Evolutionary conservation across 2,797 vertebrate species (phyloP).

Genomic region (Pyrocephalus nanus): DNA sequence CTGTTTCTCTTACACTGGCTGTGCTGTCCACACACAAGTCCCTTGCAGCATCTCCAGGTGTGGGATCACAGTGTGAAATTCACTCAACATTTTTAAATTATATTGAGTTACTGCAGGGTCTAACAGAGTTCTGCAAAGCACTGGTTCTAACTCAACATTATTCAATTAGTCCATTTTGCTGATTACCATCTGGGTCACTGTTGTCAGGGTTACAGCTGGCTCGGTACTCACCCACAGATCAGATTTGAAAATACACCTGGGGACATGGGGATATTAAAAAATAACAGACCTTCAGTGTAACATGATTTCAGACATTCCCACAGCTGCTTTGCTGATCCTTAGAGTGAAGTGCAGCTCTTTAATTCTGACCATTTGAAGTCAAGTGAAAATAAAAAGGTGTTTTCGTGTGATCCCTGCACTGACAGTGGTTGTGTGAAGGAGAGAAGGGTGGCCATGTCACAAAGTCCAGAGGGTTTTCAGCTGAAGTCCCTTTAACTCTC

Average conservation of each 20-base stretch:
- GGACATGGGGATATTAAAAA: neutral
- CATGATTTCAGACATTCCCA: neutral
- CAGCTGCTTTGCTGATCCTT: neutral
- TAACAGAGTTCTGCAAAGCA: neutral
- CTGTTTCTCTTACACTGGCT: neutral
- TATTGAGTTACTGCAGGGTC: neutral
- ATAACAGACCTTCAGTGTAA: neutral
- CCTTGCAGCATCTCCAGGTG: neutral
- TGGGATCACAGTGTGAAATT: neutral
- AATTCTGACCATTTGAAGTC: neutral
- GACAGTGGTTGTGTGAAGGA: neutral
- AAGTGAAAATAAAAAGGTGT: neutral
- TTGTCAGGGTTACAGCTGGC: slow-evolving; percentile 37
- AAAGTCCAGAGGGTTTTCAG: neutral
- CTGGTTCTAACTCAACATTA: neutral
- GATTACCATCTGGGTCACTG: slow-evolving; percentile 43
- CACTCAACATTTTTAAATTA: neutral
- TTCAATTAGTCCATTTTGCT: slow-evolving; percentile 29
- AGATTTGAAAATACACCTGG: slow-evolving; percentile 27
- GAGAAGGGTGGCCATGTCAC: neutral
- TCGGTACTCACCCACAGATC: neutral
- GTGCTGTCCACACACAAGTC: neutral
- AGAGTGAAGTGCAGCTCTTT: neutral
- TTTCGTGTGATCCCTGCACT: neutral
- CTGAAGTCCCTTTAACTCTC: neutral